These are phyloP conservation scores for Rhabdornis inornatus DNA, from an alignment of 2,113 vertebrate species.

Conservation along the genomic window DNA sequence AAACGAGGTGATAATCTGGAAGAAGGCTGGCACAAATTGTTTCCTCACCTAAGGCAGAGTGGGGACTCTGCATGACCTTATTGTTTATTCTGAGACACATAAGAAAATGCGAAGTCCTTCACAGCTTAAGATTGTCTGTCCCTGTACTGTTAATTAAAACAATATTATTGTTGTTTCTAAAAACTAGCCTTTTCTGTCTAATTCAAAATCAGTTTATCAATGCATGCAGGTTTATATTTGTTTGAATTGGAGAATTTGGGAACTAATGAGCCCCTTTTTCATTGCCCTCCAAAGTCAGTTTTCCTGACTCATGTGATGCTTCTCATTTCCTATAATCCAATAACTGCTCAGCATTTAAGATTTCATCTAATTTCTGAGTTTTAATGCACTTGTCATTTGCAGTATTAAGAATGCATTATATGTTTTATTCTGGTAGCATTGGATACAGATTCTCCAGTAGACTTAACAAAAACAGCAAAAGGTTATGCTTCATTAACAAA, in stretches of 20 bases:
- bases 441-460: background rate
- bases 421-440: background rate
- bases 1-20: background rate
- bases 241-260: background rate
- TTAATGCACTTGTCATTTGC: background rate
- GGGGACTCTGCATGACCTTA: background rate
- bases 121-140: background rate
- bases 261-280: background rate
- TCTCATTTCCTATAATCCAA: background rate
- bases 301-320: background rate
- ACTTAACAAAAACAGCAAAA: background rate
- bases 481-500: background rate
- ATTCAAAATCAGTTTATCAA: background rate
- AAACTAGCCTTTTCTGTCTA: background rate
- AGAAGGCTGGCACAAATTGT: background rate
- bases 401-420: background rate
- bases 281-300: background rate
- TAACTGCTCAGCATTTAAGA: background rate
- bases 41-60: background rate
- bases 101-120: background rate
- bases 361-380: background rate
- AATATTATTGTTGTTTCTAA: background rate
- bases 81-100: background rate
- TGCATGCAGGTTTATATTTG: background rate
- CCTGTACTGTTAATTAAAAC: background rate